Conservation (phyloP, 2,888 invertebrate genomes). For the Slavum lentiscoides region DNA sequence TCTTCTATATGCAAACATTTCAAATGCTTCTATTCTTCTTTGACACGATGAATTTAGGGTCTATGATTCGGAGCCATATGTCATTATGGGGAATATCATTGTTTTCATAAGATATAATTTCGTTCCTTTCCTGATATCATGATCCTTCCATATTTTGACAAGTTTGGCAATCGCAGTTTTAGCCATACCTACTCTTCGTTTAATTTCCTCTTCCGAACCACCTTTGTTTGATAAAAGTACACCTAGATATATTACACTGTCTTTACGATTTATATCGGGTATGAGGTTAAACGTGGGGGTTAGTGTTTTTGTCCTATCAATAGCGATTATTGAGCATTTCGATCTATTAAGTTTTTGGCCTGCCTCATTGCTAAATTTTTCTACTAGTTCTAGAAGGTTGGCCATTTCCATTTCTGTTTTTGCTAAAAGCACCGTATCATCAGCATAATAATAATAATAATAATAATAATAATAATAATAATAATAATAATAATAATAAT, state of each 20-base stretch:
- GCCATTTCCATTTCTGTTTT: background rate
- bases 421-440: background rate
- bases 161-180: too few relatives aligned
- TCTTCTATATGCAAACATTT: slow-evolving; percentile 18
- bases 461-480: too few relatives aligned
- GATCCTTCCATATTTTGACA: background rate
- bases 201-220: too few relatives aligned
- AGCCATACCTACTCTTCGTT: too few relatives aligned
- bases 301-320: background rate
- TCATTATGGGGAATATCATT: slow-evolving; percentile 19
- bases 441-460: too few relatives aligned
- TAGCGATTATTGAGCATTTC: slow-evolving; percentile 15
- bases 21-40: slow-evolving; percentile 17
- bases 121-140: background rate
- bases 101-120: slow-evolving; percentile 20
- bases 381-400: background rate
- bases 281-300: too few relatives aligned
- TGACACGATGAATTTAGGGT: slow-evolving; percentile 2
- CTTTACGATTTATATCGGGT: too few relatives aligned
- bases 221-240: too few relatives aligned
- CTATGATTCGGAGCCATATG: slow-evolving; percentile 4
- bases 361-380: slow-evolving; percentile 15
- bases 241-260: too few relatives aligned
- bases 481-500: too few relatives aligned
- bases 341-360: slow-evolving; percentile 10